These are phyloP conservation scores for Rhinogobius similis DNA, from an alignment of 2,113 vertebrate species.

Conservation along the genomic window DNA sequence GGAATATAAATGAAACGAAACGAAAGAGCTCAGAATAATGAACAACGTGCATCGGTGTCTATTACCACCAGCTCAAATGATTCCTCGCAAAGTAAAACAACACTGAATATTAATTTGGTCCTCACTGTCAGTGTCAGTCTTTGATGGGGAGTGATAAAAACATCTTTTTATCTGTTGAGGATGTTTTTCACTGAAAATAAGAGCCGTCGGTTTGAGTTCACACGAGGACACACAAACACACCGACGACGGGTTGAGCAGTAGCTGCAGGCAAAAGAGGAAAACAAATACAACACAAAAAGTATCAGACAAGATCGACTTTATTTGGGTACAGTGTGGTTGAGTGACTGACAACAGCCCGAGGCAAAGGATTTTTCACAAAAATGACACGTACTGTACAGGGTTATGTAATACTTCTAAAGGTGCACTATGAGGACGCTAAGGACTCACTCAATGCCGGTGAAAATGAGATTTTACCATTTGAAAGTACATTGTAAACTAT, in stretches of 20 bases:
- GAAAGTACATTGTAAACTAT: no score
- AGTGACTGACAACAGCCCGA: neutral
- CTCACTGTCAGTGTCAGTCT: neutral
- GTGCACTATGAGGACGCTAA: neutral
- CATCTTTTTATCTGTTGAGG: slow-evolving; percentile 6
- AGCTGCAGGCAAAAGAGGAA: neutral
- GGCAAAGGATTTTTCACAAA: slow-evolving; percentile 8
- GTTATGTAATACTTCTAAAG: neutral
- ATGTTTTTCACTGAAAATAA: slow-evolving; percentile 3
- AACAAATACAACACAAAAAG: neutral
- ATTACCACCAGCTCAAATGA: no score
- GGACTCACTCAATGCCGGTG: no score
- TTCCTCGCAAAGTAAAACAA: neutral
- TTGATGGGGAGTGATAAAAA: neutral
- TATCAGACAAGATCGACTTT: neutral
- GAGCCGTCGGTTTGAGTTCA: neutral
- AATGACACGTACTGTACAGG: neutral
- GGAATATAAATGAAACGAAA: no score
- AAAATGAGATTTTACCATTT: no score
- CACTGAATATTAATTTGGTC: neutral
- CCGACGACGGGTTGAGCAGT: neutral
- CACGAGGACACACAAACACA: slow-evolving; percentile 13
- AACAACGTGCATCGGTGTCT: no score
- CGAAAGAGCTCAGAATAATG: no score
- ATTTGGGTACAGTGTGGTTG: slow-evolving; percentile 10